A percentile compares a stretch with the other conserved stretches of the same genome.
Evolutionary conservation across 1,140 invertebrate genomes (phyloP).

Genomic region (Saccostrea echinata): DNA sequence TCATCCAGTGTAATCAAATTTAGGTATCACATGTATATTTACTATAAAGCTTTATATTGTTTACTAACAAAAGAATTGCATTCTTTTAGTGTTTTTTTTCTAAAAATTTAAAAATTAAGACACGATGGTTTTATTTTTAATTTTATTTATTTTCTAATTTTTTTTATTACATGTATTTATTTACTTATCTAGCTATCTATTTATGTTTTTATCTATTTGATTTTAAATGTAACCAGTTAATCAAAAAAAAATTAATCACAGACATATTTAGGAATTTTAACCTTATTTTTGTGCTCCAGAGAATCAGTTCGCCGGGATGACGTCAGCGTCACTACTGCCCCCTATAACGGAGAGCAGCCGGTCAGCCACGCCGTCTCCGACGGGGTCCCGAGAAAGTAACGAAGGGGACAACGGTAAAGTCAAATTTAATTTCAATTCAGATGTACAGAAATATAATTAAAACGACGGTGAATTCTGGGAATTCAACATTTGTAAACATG

Average conservation of each 20-base stretch:
- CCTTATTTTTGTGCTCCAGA: not conserved
- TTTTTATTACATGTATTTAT: not conserved
- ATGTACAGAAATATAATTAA: no score
- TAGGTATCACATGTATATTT: no score
- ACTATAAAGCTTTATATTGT: no score
- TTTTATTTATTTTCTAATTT: constrained; percentile 6
- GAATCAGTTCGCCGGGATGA: not conserved
- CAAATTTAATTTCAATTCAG: not conserved
- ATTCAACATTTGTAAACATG: no score
- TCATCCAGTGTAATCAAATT: no score
- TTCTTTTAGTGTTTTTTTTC: no score
- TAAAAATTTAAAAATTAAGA: no score
- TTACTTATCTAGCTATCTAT: not conserved
- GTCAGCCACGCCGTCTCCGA: not conserved
- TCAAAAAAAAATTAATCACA: no score
- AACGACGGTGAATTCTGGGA: no score
- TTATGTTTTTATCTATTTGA: not conserved
- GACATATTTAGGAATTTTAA: no score
- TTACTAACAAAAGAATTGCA: no score
- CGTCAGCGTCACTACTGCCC: not conserved
- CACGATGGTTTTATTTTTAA: no score
- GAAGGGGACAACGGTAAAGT: not conserved
- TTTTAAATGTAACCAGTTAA: not conserved
- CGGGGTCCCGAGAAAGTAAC: not conserved
- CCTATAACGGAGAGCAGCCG: not conserved